Percentiles rank a stretch among this genome's conserved stretches.
Evolutionary conservation across 2,113 vertebrate genomes (phyloP).

Genomic region (Rhombomys opimus): DNA sequence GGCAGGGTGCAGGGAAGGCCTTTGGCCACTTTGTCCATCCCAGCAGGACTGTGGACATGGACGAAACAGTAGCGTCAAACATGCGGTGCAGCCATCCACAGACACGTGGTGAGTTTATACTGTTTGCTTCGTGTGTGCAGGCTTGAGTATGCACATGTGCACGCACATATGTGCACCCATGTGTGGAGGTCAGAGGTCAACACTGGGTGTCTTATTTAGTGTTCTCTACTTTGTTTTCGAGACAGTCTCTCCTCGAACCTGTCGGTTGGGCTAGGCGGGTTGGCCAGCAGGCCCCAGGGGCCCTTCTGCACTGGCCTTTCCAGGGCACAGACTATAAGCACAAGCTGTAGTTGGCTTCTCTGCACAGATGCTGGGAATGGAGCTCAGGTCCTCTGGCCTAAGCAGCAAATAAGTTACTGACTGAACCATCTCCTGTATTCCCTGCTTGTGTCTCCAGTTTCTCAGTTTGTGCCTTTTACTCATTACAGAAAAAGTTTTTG

Average conservation of each 20-base stretch:
- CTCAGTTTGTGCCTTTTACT: conserved; percentile 6
- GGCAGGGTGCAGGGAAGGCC: not conserved
- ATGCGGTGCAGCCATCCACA: not conserved
- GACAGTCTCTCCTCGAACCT: not conserved
- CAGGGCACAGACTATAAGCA: not conserved
- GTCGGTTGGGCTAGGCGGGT: not conserved
- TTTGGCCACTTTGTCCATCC: not conserved
- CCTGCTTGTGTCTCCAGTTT: conserved; percentile 1
- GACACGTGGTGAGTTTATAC: not conserved
- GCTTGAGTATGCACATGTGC: not conserved
- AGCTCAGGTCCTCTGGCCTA: not conserved
- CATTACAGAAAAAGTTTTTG: not conserved
- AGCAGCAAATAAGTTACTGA: not conserved
- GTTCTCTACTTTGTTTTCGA: not conserved
- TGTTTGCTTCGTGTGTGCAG: too few species aligned
- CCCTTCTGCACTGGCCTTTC: not conserved
- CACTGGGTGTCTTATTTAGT: not conserved
- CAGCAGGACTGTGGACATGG: not conserved
- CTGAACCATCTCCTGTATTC: too few species aligned
- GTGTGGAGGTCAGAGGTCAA: not conserved
- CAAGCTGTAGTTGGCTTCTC: not conserved
- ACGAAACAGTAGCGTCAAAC: not conserved
- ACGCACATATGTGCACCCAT: not conserved
- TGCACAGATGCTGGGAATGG: not conserved
- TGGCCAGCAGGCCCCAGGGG: not conserved